These are phyloP conservation scores for Hyla sarda DNA, from an alignment of 2,113 vertebrate species.

Conservation along the genomic window DNA sequence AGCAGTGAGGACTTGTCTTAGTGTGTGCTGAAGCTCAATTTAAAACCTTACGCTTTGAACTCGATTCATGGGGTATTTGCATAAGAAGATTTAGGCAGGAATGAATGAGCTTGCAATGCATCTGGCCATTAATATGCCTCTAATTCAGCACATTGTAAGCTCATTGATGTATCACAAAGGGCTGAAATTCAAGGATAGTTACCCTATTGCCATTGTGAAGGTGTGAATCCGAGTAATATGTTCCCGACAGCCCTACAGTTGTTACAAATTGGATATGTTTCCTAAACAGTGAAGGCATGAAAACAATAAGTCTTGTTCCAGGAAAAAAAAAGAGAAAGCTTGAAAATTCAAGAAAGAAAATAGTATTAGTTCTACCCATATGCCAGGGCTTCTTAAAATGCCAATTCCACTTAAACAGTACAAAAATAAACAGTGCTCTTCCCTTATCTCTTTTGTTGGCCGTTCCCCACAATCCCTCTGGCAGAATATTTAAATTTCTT, in stretches of 20 bases:
- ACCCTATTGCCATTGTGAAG: constrained; percentile 96
- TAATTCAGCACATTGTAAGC: constrained; percentile 99
- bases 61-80: constrained; percentile 99
- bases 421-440: constrained; percentile 22
- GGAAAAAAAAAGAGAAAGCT: constrained; percentile 53
- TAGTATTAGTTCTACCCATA: constrained; percentile 57
- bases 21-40: constrained; percentile 86
- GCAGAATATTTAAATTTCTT: not conserved
- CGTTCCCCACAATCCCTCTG: not conserved
- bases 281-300: constrained; percentile 67
- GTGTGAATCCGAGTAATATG: constrained; percentile 85
- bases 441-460: not conserved
- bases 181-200: constrained; percentile 94
- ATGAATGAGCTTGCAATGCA: constrained; percentile 91
- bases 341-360: constrained; percentile 64
- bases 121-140: constrained; percentile 99
- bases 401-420: constrained; percentile 24
- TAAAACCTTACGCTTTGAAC: constrained; percentile 94
- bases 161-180: constrained; percentile 98
- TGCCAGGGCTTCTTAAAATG: constrained; percentile 4
- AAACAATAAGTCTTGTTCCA: constrained; percentile 59
- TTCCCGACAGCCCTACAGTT: constrained; percentile 94
- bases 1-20: constrained; percentile 72
- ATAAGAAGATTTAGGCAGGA: constrained; percentile 97
- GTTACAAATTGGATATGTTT: constrained; percentile 97